Evolutionary conservation across 2,797 vertebrate species (phyloP), one percentile per base, ranked within the genome.

Genomic region (Premnoplex brunnescens): DNA sequence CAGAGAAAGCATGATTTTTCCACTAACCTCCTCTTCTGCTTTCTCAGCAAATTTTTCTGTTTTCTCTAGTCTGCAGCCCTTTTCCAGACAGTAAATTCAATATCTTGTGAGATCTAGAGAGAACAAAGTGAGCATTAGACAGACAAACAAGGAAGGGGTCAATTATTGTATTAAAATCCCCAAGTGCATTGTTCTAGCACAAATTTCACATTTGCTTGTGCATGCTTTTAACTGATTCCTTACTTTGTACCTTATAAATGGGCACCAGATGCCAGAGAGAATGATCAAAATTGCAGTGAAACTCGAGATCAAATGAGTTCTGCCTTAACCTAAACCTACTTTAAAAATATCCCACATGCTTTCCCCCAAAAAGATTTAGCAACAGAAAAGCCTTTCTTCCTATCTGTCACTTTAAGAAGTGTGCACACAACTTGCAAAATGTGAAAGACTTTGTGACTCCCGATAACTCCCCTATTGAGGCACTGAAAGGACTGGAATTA

Each of bases 151-250:
- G 93, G 89, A 95, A 95, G 78, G 83, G 92, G 85, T 91, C 95
- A 89, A 93, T 95, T 95, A 95, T n/a, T 95, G 64, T 86, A 92
- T 92, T 94, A 89, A 93, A 96, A 97, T 95, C 93, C 94, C 91
- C 94, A 74, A 96, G 95, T 90, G 90, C 72, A 54, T 94, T 94
- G 93, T 96, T 96, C 89, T 95, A 96, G 95, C 91, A 96, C 74
- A 96, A 95, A 96, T 95, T 93, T 96, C 94, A 89, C 93, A 95
- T 96, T 96, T 91, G 90, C 74, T 94, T 85, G 86, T 0, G 41
- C 93, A 94, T 62, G 89, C 83, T 94, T 96, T 96, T 95, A 97
- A 97, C 93, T 85, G 91, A 95, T 95, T 97, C 96, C 89, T 93
- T 93, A 89, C 88, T 97, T 92, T 91, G 63, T 91, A 87, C 80